Conservation (phyloP, 2,797 vertebrate species). For the Mus caroli region DNA sequence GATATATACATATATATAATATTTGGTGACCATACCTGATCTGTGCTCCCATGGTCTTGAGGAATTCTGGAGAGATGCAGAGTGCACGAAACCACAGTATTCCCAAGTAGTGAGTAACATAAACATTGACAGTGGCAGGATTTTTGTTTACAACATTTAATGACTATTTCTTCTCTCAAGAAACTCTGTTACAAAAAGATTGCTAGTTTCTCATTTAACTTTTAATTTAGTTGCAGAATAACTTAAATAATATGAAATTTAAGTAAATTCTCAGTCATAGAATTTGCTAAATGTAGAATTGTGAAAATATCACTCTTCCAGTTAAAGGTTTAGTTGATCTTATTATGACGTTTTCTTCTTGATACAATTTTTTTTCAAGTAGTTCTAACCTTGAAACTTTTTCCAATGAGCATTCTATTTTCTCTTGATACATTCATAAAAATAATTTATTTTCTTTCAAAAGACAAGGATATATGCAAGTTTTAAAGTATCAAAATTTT, state of each 20-base stretch:
- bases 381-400: not conserved
- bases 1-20: not conserved
- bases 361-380: constrained; percentile 37
- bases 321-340: constrained; percentile 27
- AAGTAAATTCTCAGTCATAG: constrained; percentile 32
- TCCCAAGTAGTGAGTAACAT: not conserved
- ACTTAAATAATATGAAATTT: constrained; percentile 54
- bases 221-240: not conserved
- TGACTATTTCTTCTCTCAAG: not conserved
- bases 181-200: not conserved
- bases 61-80: not conserved
- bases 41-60: not conserved
- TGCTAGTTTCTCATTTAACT: constrained; percentile 33
- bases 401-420: not conserved
- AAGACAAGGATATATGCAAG: constrained; percentile 33
- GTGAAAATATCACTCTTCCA: not conserved
- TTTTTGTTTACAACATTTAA: constrained; percentile 42
- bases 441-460: constrained; percentile 34
- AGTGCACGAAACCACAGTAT: constrained; percentile 2
- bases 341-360: constrained; percentile 26
- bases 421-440: constrained; percentile 13
- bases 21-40: not conserved
- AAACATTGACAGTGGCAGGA: not conserved
- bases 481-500: constrained; percentile 50
- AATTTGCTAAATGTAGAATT: constrained; percentile 11